A percentile compares a stretch with the other conserved stretches of the same genome.
These are phyloP conservation scores for Holacanthella duospinosa DNA, from an alignment of 2,888 invertebrate species.

Conservation along the genomic window DNA sequence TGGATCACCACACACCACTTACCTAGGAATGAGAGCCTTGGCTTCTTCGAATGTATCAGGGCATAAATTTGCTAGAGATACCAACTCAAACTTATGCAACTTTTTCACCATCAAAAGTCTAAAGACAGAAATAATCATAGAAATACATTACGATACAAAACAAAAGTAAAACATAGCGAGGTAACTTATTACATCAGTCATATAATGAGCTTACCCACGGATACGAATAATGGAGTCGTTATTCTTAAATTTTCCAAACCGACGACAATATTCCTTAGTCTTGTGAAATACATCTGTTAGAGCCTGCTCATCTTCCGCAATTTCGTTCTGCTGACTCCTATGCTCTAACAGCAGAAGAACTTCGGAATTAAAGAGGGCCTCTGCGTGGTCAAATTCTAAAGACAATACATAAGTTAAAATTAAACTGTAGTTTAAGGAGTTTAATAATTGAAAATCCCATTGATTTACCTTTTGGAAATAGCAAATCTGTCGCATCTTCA, in stretches of 20 bases:
- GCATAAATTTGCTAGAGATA: conserved; percentile 95
- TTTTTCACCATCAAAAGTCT: conserved; percentile 88
- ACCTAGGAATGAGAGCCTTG: too few species aligned
- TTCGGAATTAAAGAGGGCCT: conserved; percentile 90
- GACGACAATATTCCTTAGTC: conserved; percentile 87
- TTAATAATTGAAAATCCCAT: too few species aligned
- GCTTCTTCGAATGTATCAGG: too few species aligned
- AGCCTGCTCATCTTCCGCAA: conserved; percentile 95
- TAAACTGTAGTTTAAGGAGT: too few species aligned
- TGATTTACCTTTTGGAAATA: too few species aligned
- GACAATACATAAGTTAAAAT: conserved; percentile 38
- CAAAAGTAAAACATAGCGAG: too few species aligned
- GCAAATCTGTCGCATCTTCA: too few species aligned
- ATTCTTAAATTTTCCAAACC: conserved; percentile 95
- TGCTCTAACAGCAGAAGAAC: conserved; percentile 94
- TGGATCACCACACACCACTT: too few species aligned
- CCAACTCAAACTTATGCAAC: conserved; percentile 94
- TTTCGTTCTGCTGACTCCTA: conserved; percentile 93
- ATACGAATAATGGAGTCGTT: conserved; percentile 95
- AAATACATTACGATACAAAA: too few species aligned
- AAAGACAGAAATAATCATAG: conserved; percentile 40
- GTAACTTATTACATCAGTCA: too few species aligned
- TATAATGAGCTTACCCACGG: conserved; percentile 74
- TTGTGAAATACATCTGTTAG: conserved; percentile 98
- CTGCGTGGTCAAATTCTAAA: conserved; percentile 94